Evolutionary conservation across 2,113 vertebrate species (phyloP).

Genomic region (Amazona vittata): DNA sequence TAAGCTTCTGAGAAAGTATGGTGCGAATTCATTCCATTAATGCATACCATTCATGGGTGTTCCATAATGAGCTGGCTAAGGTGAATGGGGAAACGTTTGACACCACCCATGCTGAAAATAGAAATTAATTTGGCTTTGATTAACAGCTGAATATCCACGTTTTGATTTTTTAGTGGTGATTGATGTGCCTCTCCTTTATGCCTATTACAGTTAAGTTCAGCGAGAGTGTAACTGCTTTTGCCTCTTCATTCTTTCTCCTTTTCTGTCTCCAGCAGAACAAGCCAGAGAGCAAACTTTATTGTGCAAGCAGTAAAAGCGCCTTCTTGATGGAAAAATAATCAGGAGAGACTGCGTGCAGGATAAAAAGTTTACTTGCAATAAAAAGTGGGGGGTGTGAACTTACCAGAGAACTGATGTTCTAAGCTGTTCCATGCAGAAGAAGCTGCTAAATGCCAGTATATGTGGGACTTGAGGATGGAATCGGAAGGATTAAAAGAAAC

Average conservation of each 20-base stretch:
- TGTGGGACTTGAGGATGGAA: neutral
- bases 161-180: neutral
- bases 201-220: neutral
- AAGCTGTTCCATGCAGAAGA: neutral
- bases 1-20: neutral
- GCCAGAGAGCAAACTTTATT: neutral
- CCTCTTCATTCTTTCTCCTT: neutral
- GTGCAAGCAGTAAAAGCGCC: neutral
- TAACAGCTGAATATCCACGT: neutral
- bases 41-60: no score
- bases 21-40: neutral
- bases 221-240: neutral
- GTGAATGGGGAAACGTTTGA: neutral
- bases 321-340: neutral
- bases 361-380: neutral
- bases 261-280: neutral
- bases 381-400: fast-evolving
- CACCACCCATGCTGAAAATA: neutral
- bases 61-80: neutral
- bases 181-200: neutral
- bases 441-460: neutral
- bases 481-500: neutral
- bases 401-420: neutral
- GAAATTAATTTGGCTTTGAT: neutral
- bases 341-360: neutral